These are phyloP conservation scores for Pseudomyrmex flavicornis DNA, from an alignment of 1,140 invertebrate genomes.

Conservation along the genomic window DNA sequence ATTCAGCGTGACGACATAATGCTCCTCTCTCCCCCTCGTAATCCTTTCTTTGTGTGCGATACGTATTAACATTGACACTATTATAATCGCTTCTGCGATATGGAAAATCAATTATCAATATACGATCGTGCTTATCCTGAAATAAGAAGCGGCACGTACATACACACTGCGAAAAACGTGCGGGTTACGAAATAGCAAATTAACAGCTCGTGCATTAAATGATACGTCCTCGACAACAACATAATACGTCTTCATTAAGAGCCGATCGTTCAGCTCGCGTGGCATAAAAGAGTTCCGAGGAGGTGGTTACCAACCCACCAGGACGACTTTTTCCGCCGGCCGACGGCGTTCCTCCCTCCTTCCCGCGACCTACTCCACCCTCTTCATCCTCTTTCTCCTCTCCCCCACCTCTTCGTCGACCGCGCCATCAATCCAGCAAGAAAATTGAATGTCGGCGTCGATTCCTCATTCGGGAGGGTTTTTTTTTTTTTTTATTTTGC, in stretches of 20 bases:
- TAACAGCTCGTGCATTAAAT: constrained; percentile 66
- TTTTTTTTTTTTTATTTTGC: constrained; percentile 19
- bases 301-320: constrained; percentile 48
- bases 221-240: constrained; percentile 61
- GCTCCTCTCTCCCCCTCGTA: background rate
- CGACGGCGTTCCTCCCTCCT: constrained; percentile 32
- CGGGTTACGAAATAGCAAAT: constrained; percentile 45
- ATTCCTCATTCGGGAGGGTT: constrained; percentile 60
- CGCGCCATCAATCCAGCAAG: constrained; percentile 57
- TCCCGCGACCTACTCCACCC: background rate
- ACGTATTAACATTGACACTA: constrained; percentile 18
- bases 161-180: background rate
- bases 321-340: constrained; percentile 63
- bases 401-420: constrained; percentile 8
- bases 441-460: constrained; percentile 73
- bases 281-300: constrained; percentile 69
- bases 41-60: background rate
- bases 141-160: background rate
- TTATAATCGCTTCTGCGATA: background rate
- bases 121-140: constrained; percentile 3
- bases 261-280: constrained; percentile 72
- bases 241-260: constrained; percentile 73
- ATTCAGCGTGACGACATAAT: background rate
- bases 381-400: background rate
- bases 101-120: constrained; percentile 6